Percentiles rank a stretch among this genome's conserved stretches.
These are phyloP conservation scores for Agapornis canus DNA, from an alignment of 2,797 vertebrate species.

Conservation along the genomic window DNA sequence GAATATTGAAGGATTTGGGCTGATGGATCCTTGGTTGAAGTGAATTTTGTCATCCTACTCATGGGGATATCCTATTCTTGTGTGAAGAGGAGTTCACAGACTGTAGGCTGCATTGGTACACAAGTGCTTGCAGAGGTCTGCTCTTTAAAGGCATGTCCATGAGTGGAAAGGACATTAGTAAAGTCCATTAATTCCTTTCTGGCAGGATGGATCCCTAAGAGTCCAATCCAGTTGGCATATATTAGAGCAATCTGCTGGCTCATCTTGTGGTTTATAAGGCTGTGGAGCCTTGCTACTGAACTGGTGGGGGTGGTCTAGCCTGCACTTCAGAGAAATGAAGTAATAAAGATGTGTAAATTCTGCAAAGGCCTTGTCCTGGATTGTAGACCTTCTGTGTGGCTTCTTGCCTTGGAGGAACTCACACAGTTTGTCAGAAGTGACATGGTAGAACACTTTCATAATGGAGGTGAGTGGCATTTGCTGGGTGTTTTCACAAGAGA, in stretches of 20 bases:
- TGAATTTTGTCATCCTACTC: not conserved
- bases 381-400: not conserved
- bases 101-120: not conserved
- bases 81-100: not conserved
- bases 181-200: not conserved
- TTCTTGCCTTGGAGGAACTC: not conserved
- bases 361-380: not conserved
- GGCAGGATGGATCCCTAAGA: not conserved
- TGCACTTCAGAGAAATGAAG: not conserved
- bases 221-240: not conserved
- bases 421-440: not conserved
- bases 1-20: not conserved
- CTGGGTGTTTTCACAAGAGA: not conserved
- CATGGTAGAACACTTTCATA: not conserved
- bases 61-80: not conserved
- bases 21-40: not conserved
- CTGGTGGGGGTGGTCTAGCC: not conserved
- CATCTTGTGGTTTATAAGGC: accelerated
- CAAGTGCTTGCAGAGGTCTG: not conserved
- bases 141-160: not conserved
- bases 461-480: not conserved
- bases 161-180: not conserved
- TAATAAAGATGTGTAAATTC: not conserved
- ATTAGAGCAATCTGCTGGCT: not conserved
- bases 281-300: not conserved